Evolutionary conservation across 2,888 invertebrate genomes (phyloP), one percentile per base, ranked within the genome.

Genomic region (Lepidocyrtinus sp.): DNA sequence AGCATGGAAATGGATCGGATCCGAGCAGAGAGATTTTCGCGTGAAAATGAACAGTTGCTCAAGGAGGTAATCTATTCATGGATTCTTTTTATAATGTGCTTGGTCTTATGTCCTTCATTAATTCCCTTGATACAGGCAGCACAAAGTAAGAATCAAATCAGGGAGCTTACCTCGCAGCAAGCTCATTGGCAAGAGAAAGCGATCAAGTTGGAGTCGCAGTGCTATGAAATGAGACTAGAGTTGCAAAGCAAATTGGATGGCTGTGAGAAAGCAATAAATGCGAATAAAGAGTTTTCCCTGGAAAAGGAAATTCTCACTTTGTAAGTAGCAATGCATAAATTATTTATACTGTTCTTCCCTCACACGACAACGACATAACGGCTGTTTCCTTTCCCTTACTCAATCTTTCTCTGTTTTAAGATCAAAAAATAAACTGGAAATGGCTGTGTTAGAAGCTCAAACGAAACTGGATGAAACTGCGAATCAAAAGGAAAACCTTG

Each of bases 141-240:
- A 15, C 19, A 55, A 15, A 64, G 45, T 21, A 65, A 62, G 22
- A 59, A 64, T 12, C 70, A 84, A 69, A 45, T 82, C 1, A 55
- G 80, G 19, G 83, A 82, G 15, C 55, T 83, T 21, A 76, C 75
- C 12, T 45, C 61, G 3, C 83, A 83, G 63, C 63, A 72, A 77
- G 75, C 45, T 17, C 75, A 17, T 63, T 82, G 85, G 85, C 85
- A 84, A 27, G 85, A 85, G 59, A 79, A 80, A 50, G 81, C 83
- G n/a, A 63, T 81, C 63, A 62, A 74, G 0, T 78, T 55, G 19
- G 83, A 83, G 24, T 82, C 82, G 5, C 70, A 81, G 63, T 78
- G 82, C 22, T 74, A 46, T 63, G 69, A 76, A 50, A 45, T 83
- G 1, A 82, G 82, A 27, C 26, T 61, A 25, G 81, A 85, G n/a